These are phyloP conservation scores for Pempheris klunzingeri DNA, from an alignment of 2,797 vertebrate genomes.

Conservation along the genomic window DNA sequence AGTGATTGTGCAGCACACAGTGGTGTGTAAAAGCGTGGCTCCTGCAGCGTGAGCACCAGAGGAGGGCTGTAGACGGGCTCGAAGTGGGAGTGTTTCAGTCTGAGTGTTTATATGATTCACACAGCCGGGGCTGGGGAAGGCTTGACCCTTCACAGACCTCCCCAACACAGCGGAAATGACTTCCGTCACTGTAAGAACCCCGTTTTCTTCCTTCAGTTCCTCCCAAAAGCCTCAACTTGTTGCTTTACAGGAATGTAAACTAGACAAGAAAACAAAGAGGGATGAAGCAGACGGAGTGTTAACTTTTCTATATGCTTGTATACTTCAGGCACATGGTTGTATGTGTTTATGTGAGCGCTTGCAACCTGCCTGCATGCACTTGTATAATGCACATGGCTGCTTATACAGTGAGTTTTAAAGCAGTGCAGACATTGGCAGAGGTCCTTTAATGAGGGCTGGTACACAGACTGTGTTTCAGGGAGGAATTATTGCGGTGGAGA, in stretches of 20 bases:
- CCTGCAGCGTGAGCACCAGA: slow-evolving; percentile 19
- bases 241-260: slow-evolving; percentile 41
- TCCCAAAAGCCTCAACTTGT: slow-evolving; percentile 12
- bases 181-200: slow-evolving; percentile 50
- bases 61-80: slow-evolving; percentile 1
- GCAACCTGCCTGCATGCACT: background rate
- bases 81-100: slow-evolving; percentile 52
- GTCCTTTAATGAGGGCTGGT: slow-evolving; percentile 34
- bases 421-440: slow-evolving; percentile 10
- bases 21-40: slow-evolving; percentile 17
- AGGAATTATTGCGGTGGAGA: slow-evolving; percentile 44
- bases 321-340: background rate
- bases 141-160: slow-evolving; percentile 73
- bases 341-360: background rate
- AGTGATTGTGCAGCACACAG: background rate
- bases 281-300: background rate
- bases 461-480: slow-evolving; percentile 17
- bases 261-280: slow-evolving; percentile 18
- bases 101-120: slow-evolving; percentile 75
- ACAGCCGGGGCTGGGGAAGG: slow-evolving; percentile 60
- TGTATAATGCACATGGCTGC: background rate
- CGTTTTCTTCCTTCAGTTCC: slow-evolving; percentile 13
- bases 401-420: slow-evolving; percentile 27
- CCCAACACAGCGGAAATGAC: slow-evolving; percentile 73
- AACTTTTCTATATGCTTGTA: background rate